Evolutionary conservation across 2,113 vertebrate species (phyloP).

Genomic region (Orycteropus afer): DNA sequence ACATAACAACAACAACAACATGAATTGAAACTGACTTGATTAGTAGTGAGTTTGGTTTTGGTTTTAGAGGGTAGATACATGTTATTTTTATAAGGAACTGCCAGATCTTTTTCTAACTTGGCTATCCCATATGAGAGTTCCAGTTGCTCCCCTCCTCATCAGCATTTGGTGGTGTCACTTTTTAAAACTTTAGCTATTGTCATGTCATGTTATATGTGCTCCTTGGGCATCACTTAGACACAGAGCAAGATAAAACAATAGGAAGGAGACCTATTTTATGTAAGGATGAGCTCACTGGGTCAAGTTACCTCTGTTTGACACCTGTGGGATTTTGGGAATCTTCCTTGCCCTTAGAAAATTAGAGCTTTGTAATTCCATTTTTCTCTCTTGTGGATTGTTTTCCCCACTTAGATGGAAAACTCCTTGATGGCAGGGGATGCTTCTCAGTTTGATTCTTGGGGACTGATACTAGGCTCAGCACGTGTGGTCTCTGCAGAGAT

Average conservation of each 20-base stretch:
- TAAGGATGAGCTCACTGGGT: not conserved
- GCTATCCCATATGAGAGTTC: fast-evolving
- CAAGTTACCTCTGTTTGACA: not conserved
- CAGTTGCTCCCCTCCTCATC: fast-evolving
- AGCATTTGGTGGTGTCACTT: not conserved
- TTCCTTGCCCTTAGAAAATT: not conserved
- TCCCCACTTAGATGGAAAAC: not conserved
- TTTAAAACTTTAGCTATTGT: not conserved
- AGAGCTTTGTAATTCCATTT: not conserved
- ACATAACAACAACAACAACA: no score
- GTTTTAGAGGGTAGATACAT: no score
- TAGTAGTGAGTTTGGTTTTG: no score
- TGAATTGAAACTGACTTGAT: no score
- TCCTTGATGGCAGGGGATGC: fast-evolving
- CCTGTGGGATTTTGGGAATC: not conserved
- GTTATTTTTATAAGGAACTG: no score
- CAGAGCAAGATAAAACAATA: no score
- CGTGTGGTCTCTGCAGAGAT: fast-evolving
- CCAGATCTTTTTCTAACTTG: not conserved
- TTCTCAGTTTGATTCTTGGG: fast-evolving
- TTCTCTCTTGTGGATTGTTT: not conserved
- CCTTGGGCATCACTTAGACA: not conserved
- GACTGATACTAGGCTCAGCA: not conserved
- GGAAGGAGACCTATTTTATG: not conserved
- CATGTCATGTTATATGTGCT: no score